Base-by-base conservation (phyloP, 2,888 invertebrate species). In the Hetaerina titia region DNA sequence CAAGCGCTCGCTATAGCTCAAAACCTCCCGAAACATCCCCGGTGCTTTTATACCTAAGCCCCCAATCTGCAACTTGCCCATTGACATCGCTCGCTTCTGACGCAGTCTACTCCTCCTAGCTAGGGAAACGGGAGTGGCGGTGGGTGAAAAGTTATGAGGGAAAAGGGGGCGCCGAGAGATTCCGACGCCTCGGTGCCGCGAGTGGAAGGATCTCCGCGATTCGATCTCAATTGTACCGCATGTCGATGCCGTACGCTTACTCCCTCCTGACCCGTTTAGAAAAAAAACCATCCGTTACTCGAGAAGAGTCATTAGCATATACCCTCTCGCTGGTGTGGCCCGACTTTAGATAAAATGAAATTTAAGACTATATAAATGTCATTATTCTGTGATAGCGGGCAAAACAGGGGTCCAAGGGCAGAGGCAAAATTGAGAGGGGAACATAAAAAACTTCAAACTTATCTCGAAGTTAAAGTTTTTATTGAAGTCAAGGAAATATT, bases 261-360 rank as follows among this genome's bases (percentile, higher is more conserved):
- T 69, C n/a, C 69, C 60, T 69, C 22, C 69, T 69, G n/a, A 69
- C n/a, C n/a, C 69, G 22, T 69, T 69, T n/a, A n/a, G 22, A 69
- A 64, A 69, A 22, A 22, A 19, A 69, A 69, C 69, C 69, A 69
- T 19, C 69, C 69, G 69, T 69, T 69, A 69, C 69, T 69, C 22
- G n/a, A n/a, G 69, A 69, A 69, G 69, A 69, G 69, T 69, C 69
- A 69, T 69, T n/a, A 69, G 69, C 69, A 69, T 69, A 69, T 69
- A 69, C 19, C 22, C n/a, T 19, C 69, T 19, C 69, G 22, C 69
- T n/a, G 22, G 8, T 22, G 69, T 9, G 69, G 69, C 19, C 69
- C 22, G 17, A 19, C 7, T 69, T 22, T 22, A n/a, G n/a, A 69
- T 69, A 69, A 69, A 69, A 69, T 22, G n/a, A 69, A 69, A 69